These are phyloP conservation scores for Muricea muricata DNA, from an alignment of 92 coral and sea anemone species.

Conservation along the genomic window DNA sequence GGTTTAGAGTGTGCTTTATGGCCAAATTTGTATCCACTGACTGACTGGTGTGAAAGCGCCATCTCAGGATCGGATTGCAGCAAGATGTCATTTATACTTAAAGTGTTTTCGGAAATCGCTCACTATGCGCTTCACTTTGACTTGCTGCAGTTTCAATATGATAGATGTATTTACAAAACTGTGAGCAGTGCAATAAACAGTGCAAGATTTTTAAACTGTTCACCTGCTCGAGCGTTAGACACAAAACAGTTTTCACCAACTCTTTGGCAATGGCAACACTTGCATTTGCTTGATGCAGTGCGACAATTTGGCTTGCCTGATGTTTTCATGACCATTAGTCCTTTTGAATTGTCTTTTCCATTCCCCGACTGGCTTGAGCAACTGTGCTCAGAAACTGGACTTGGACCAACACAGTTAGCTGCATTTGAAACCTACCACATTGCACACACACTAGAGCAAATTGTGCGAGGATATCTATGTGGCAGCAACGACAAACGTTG, in stretches of 20 bases:
- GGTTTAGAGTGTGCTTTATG: not conserved
- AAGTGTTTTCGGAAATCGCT: not conserved
- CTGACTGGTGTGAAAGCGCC: not conserved
- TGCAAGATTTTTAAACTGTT: no score
- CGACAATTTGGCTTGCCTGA: no score
- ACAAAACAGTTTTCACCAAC: no score
- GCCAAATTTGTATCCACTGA: not conserved
- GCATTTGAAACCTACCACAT: conserved; percentile 30
- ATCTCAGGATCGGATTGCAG: not conserved
- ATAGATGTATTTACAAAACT: no score
- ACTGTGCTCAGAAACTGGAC: not conserved
- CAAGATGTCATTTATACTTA: not conserved
- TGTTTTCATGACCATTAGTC: no score
- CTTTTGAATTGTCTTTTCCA: no score
- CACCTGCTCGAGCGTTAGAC: no score
- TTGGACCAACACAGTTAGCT: not conserved
- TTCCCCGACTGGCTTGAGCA: no score
- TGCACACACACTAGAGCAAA: conserved; percentile 30
- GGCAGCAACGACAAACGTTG: conserved; percentile 42
- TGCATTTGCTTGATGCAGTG: no score
- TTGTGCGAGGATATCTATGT: conserved; percentile 30
- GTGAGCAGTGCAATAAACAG: no score
- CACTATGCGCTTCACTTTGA: not conserved
- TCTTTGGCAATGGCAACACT: no score
- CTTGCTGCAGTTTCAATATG: no score